Conservation (phyloP, 2,888 invertebrate species). For the Gymnocheta viridis region DNA sequence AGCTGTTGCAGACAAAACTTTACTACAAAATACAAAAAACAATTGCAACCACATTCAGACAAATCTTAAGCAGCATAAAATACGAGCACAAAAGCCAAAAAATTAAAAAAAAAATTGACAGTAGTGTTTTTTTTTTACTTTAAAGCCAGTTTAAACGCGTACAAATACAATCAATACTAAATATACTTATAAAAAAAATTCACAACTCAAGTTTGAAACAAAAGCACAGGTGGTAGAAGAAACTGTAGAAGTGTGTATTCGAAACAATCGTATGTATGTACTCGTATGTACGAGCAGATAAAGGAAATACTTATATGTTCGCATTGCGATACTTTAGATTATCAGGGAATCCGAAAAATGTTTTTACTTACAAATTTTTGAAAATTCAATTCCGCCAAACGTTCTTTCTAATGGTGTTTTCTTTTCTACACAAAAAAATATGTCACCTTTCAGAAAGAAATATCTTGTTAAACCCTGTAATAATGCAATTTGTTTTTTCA, state of each 20-base stretch:
- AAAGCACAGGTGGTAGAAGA: constrained; percentile 62
- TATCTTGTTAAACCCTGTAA: too few relatives aligned
- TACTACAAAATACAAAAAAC: constrained; percentile 1
- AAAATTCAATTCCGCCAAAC: not conserved
- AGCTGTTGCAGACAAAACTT: constrained; percentile 3
- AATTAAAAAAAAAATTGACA: not conserved
- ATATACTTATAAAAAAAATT: not conserved
- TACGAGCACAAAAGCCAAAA: constrained; percentile 30
- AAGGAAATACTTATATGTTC: constrained; percentile 26
- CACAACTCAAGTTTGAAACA: constrained; percentile 30
- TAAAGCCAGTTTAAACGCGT: constrained; percentile 33
- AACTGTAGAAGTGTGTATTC: not conserved
- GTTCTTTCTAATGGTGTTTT: not conserved
- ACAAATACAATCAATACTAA: constrained; percentile 30
- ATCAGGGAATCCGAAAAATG: constrained; percentile 17
- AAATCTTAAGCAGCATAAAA: constrained; percentile 35
- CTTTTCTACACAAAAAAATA: not conserved
- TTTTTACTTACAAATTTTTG: not conserved
- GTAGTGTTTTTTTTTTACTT: constrained; percentile 2
- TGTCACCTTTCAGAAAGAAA: too few relatives aligned
- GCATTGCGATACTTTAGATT: not conserved
- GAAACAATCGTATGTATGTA: constrained; percentile 18
- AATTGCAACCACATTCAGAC: constrained; percentile 31
- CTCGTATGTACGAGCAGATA: too few relatives aligned
- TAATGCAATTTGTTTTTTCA: too few relatives aligned